phyloP scores from a whole-genome alignment of 1,140 invertebrate species.

The Drosophila pandora region DNA sequence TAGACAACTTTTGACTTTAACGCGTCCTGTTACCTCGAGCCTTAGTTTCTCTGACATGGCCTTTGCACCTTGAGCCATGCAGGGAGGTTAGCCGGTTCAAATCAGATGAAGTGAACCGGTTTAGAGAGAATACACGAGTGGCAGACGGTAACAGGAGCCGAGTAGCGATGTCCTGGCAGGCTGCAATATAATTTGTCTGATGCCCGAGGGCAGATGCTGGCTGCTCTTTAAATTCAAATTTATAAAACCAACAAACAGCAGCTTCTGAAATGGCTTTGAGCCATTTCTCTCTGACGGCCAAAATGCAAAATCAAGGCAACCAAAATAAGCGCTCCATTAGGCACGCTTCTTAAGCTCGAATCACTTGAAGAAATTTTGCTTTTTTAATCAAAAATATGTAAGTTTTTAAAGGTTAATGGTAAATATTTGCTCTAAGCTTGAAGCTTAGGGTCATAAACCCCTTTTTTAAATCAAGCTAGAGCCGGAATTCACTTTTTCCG shows the following conservation, averaged over 20 bases:
- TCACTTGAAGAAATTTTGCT: slow-evolving; percentile 1
- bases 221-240: slow-evolving; percentile 45
- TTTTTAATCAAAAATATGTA: neutral
- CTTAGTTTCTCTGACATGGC: slow-evolving; percentile 42
- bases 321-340: slow-evolving; percentile 66
- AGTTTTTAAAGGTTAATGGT: neutral
- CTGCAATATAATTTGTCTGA: slow-evolving; percentile 37
- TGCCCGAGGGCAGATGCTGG: slow-evolving; percentile 17
- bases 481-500: neutral
- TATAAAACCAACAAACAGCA: slow-evolving; percentile 48
- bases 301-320: slow-evolving; percentile 60
- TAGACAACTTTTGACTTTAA: slow-evolving; percentile 72
- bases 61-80: slow-evolving; percentile 16
- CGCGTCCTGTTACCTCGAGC: slow-evolving; percentile 58
- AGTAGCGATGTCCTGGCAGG: neutral
- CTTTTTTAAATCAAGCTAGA: neutral
- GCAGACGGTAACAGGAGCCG: slow-evolving; percentile 11
- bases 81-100: slow-evolving; percentile 12
- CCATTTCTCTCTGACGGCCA: slow-evolving; percentile 4
- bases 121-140: neutral
- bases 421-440: neutral
- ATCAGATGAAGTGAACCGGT: slow-evolving; percentile 28
- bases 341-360: slow-evolving; percentile 28
- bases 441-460: neutral
- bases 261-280: slow-evolving; percentile 20